These are phyloP conservation scores for Drosophila takahashii DNA, from an alignment of 1,140 invertebrate genomes.

Conservation along the genomic window DNA sequence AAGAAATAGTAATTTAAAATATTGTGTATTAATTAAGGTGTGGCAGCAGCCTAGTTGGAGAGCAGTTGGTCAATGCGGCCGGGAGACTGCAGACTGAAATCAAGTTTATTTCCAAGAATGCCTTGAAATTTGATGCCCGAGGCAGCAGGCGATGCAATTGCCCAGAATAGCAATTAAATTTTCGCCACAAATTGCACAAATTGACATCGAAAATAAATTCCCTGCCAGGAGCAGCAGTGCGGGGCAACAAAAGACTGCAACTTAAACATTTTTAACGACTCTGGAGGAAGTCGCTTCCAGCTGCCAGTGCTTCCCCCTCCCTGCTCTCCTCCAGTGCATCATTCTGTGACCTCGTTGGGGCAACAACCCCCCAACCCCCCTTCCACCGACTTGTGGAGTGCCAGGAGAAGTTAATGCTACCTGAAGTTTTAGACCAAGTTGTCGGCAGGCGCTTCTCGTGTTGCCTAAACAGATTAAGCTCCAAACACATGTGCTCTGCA, in stretches of 20 bases:
- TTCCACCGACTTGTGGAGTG: slow-evolving; percentile 23
- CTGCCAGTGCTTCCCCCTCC: slow-evolving; percentile 29
- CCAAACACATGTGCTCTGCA: slow-evolving; percentile 75
- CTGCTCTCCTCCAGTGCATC: slow-evolving; percentile 57
- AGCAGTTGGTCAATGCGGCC: too few relatives aligned
- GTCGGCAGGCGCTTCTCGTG: slow-evolving; percentile 71
- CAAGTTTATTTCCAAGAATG: slow-evolving; percentile 5
- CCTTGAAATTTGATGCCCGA: slow-evolving; percentile 24
- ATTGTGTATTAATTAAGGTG: slow-evolving; percentile 37
- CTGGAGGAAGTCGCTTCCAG: slow-evolving; percentile 11
- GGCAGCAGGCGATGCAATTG: slow-evolving; percentile 7
- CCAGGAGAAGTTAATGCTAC: slow-evolving; percentile 77
- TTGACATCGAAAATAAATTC: slow-evolving; percentile 60
- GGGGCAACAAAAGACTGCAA: slow-evolving; percentile 29
- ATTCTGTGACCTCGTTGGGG: slow-evolving; percentile 34
- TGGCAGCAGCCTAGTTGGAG: not conserved
- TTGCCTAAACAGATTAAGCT: slow-evolving; percentile 82
- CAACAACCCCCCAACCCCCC: not conserved
- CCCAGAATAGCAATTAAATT: slow-evolving; percentile 46
- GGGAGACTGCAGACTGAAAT: not conserved
- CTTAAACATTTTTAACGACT: slow-evolving; percentile 60
- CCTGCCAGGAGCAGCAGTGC: slow-evolving; percentile 8
- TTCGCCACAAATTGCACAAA: slow-evolving; percentile 32
- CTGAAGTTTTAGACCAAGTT: slow-evolving; percentile 75
- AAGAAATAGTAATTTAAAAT: slow-evolving; percentile 25